A percentile compares a stretch with the other conserved stretches of the same genome.
Conservation (phyloP, 2,113 vertebrate genomes). For the Anhinga anhinga region DNA sequence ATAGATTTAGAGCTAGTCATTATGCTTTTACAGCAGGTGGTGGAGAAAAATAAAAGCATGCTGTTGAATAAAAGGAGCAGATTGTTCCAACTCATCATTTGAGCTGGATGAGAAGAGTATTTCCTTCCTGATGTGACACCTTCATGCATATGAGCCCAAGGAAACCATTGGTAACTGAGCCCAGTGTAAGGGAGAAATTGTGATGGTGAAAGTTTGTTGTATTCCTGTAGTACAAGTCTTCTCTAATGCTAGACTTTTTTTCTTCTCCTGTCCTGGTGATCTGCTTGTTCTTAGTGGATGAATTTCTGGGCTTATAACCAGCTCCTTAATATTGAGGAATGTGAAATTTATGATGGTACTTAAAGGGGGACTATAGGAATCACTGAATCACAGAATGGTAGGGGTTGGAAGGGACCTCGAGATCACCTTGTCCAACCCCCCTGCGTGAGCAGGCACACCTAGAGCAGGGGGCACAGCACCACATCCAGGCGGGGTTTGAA, state of each 20-base stretch:
- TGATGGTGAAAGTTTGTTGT: not conserved
- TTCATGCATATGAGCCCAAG: not conserved
- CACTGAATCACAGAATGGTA: too few relatives aligned
- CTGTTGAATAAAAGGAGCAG: constrained; percentile 8
- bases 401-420: too few relatives aligned
- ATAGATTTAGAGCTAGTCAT: constrained; percentile 2
- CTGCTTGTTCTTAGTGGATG: not conserved
- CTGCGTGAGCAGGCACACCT: too few relatives aligned
- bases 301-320: not conserved
- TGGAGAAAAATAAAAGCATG: not conserved
- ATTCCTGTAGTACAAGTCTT: not conserved
- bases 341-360: not conserved
- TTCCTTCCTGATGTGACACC: not conserved
- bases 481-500: too few relatives aligned
- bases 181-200: not conserved
- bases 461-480: too few relatives aligned
- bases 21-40: constrained; percentile 16
- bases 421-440: too few relatives aligned
- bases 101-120: not conserved
- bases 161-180: not conserved
- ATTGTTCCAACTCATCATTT: not conserved
- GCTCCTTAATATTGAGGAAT: not conserved
- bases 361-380: too few relatives aligned
- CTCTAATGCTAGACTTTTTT: not conserved
- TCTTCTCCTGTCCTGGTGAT: not conserved